phyloP scores from a whole-genome alignment of 2,797 vertebrate genomes.

The Hydrophis major region DNA sequence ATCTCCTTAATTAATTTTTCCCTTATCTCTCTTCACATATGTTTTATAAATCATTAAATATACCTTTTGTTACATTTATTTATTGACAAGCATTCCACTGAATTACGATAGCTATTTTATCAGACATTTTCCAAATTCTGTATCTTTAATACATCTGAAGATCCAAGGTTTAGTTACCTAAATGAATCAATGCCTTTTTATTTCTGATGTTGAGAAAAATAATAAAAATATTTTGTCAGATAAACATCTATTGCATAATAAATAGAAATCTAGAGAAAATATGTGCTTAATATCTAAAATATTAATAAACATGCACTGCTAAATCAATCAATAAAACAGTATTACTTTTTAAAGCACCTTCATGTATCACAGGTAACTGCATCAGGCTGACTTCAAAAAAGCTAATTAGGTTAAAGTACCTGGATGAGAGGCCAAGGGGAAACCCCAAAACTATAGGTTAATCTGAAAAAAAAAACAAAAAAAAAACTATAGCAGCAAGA shows the following conservation, averaged over 20 bases:
- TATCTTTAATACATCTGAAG: not conserved
- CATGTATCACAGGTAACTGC: not conserved
- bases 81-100: too few relatives aligned
- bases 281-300: not conserved
- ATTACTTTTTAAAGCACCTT: not conserved
- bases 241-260: not conserved
- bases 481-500: not conserved
- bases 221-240: not conserved
- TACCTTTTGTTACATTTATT: too few relatives aligned
- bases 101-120: too few relatives aligned
- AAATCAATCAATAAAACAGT: not conserved
- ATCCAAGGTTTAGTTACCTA: fast-evolving
- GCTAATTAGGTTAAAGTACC: not conserved
- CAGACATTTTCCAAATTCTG: too few relatives aligned
- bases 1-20: too few relatives aligned
- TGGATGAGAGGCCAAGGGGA: not conserved
- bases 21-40: too few relatives aligned
- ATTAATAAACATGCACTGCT: not conserved
- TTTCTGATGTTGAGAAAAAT: not conserved
- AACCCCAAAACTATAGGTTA: not conserved
- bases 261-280: not conserved
- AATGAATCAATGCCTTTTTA: not conserved
- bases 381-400: not conserved
- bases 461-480: not conserved
- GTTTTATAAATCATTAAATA: too few relatives aligned